Evolutionary conservation across 2,888 invertebrate species (phyloP).

Genomic region (Amphipoea oculea): DNA sequence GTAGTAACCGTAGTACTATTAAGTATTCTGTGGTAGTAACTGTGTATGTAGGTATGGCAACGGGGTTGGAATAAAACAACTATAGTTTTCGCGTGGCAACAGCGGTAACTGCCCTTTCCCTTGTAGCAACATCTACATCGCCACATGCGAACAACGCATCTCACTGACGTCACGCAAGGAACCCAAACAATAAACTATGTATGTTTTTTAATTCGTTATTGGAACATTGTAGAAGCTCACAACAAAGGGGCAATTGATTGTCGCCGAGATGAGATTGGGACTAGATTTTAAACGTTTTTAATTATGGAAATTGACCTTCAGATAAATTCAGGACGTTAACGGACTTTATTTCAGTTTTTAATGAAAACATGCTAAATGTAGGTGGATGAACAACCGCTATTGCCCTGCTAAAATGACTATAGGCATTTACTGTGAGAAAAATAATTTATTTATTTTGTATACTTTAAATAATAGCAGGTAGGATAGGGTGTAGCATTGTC

Average conservation of each 20-base stretch:
- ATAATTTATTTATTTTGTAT: background rate
- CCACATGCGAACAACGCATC: too few species aligned
- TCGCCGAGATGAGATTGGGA: too few species aligned
- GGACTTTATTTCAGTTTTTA: background rate
- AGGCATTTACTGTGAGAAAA: background rate
- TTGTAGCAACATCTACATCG: too few species aligned
- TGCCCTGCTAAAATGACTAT: background rate
- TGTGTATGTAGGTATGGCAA: background rate
- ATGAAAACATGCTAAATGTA: background rate
- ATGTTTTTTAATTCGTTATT: background rate
- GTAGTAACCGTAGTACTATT: background rate
- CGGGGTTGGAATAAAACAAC: background rate
- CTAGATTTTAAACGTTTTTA: too few species aligned
- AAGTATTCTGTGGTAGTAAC: background rate
- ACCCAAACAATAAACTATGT: background rate
- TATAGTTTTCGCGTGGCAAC: background rate
- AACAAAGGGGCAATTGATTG: too few species aligned
- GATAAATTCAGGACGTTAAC: background rate
- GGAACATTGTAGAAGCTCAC: background rate
- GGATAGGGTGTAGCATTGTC: too few species aligned
- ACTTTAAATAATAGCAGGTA: background rate
- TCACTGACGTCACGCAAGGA: too few species aligned
- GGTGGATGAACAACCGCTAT: background rate
- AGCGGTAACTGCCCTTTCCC: background rate
- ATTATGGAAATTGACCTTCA: too few species aligned